Conservation (phyloP, 1,140 invertebrate species). For the Melipona quadrifasciata region DNA sequence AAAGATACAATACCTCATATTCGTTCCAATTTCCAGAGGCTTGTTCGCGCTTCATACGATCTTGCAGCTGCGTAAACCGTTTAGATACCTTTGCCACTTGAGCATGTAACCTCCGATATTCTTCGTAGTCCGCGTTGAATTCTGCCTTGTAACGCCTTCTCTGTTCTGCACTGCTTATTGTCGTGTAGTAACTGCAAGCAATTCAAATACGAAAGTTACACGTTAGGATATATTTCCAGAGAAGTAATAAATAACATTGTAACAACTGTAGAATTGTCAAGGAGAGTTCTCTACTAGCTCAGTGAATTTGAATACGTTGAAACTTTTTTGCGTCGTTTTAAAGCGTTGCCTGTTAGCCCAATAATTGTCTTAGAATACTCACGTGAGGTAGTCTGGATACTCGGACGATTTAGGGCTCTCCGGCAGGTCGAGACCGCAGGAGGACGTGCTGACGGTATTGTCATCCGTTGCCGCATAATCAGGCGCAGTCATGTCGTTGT, state of each 20-base stretch:
- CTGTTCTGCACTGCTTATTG: constrained; percentile 89
- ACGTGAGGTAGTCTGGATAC: constrained; percentile 83
- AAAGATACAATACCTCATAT: constrained; percentile 80
- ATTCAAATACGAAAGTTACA: no score
- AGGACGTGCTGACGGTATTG: constrained; percentile 34
- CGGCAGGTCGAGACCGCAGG: constrained; percentile 39
- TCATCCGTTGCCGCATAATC: constrained; percentile 25
- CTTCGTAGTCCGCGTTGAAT: constrained; percentile 92
- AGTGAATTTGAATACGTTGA: no score
- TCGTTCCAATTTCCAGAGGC: constrained; percentile 76
- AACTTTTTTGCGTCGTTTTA: no score
- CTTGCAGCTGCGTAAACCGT: constrained; percentile 89
- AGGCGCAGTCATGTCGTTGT: constrained; percentile 23
- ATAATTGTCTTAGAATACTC: constrained; percentile 65
- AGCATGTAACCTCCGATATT: constrained; percentile 90
- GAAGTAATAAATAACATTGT: no score
- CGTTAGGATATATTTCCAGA: no score
- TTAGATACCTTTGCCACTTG: constrained; percentile 89
- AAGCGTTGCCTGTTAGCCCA: no score
- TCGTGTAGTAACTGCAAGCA: constrained; percentile 88
- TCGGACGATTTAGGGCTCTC: constrained; percentile 69
- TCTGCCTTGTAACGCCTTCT: constrained; percentile 93
- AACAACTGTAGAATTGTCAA: no score
- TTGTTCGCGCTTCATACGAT: constrained; percentile 83
- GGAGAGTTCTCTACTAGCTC: no score